These are phyloP conservation scores for Hestina assimilis DNA, from an alignment of 1,140 invertebrate species.

Conservation along the genomic window DNA sequence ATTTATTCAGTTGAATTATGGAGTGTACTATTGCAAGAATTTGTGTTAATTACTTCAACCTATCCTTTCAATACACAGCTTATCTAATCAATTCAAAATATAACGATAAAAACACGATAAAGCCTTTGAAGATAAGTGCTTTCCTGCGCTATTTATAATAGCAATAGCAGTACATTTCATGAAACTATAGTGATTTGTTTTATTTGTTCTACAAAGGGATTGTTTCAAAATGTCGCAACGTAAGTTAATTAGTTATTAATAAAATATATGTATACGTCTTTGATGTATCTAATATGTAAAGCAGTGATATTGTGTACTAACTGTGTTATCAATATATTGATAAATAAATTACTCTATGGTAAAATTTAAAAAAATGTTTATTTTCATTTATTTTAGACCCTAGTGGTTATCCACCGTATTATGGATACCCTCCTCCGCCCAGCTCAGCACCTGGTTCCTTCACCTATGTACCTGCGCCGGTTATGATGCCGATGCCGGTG, in stretches of 20 bases:
- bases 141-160: slow-evolving; percentile 10
- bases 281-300: neutral
- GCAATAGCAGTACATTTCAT: neutral
- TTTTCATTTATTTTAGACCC: slow-evolving; percentile 6
- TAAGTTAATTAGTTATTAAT: slow-evolving; percentile 15
- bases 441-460: slow-evolving; percentile 29
- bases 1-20: too few species aligned
- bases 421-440: slow-evolving; percentile 42
- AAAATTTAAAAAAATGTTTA: neutral
- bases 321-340: neutral
- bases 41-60: neutral
- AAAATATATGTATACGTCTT: neutral
- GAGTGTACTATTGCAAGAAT: neutral
- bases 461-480: slow-evolving; percentile 51
- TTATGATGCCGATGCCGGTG: slow-evolving; percentile 60
- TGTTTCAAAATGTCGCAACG: slow-evolving; percentile 22
- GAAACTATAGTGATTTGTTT: slow-evolving; percentile 5
- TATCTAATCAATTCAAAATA: slow-evolving; percentile 35
- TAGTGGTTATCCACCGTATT: slow-evolving; percentile 48
- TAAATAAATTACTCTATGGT: neutral
- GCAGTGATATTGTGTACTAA: too few species aligned
- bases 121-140: slow-evolving; percentile 13
- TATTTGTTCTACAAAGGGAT: slow-evolving; percentile 18
- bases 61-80: slow-evolving; percentile 5
- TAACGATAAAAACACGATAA: slow-evolving; percentile 12